Evolutionary conservation across 2,113 vertebrate species (phyloP), one percentile per base, ranked within the genome.

Genomic region (Plecturocebus donacophilus): DNA sequence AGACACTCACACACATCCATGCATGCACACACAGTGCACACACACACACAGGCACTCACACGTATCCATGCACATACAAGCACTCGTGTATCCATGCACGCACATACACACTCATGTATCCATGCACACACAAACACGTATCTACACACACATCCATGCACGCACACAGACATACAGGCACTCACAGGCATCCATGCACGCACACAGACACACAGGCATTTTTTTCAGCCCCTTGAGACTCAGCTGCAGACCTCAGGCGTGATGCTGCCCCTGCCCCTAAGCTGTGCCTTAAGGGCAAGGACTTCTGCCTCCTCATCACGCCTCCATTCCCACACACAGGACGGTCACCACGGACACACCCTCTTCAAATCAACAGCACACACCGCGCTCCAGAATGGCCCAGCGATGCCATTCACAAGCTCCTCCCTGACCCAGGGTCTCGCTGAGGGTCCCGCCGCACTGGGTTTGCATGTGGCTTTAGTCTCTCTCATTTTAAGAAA

Each of bases 341-440:
- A 17, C 16, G 30, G 32, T 0, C 0, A 25, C 47, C 56, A 40
- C 5, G 0, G 14, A 16, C 40, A 64, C 23, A 8, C 4, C 21
- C 16, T 25, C 42, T 16, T 45, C 71, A 19, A 1, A 3, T 3
- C 40, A 9, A n/a, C 52, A 30, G 58, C 8, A 10, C 30, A n/a
- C n/a, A 47, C 7, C 0, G 2, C 6, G 14, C 0, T 47, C 66
- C 85, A 11, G 5, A 11, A 20, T 0, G 3, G 27, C 64, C 25
- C 80, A 1, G 1, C 2, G 9, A 32, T 1, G 49, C 66, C 2
- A 0, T 8, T 52, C 3, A 49, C 0, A 35, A 58, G 70, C 70
- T 10, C 17, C 8, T 6, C 42, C 82, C n/a, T 6, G 3, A 1
- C 1, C 27, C 14, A 2, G 40, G 68, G 12, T 25, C 2, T 13